Percentiles rank a stretch among this genome's conserved stretches.
These are phyloP conservation scores for Caenorhabditis macrosperma DNA, from an alignment of 2,888 invertebrate genomes.

Conservation along the genomic window DNA sequence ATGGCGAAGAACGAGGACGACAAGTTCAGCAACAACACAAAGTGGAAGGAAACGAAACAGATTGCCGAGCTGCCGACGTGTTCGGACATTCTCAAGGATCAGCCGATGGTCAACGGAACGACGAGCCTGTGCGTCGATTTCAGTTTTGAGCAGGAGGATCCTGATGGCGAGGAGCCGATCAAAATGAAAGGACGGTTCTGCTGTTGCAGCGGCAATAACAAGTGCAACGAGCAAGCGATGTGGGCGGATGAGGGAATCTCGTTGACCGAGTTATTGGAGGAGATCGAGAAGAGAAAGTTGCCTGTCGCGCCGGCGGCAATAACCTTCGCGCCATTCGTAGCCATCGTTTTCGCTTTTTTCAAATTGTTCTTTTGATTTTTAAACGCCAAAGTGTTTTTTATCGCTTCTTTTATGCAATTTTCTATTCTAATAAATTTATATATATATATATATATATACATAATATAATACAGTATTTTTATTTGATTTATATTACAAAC, in stretches of 20 bases:
- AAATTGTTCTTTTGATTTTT: background rate
- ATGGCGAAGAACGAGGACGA: conserved; percentile 67
- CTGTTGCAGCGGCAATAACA: conserved; percentile 66
- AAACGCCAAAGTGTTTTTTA: no score
- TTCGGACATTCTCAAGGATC: conserved; percentile 64
- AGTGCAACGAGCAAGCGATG: conserved; percentile 67
- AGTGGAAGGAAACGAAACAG: conserved; percentile 67
- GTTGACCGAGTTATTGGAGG: conserved; percentile 23
- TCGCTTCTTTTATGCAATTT: no score
- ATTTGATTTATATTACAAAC: no score
- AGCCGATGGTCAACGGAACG: conserved; percentile 56
- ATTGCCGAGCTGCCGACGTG: conserved; percentile 66
- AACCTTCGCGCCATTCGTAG: no score
- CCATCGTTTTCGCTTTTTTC: no score
- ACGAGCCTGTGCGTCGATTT: conserved; percentile 52
- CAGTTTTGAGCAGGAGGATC: conserved; percentile 35
- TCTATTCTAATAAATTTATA: no score
- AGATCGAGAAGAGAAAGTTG: conserved; percentile 28
- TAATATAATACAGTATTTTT: no score
- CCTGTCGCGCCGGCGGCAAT: no score
- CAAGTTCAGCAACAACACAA: conserved; percentile 69
- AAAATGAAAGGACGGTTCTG: conserved; percentile 66
- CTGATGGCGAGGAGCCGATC: conserved; percentile 41
- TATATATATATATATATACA: no score
- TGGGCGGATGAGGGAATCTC: conserved; percentile 66